Conservation (phyloP, 2,888 invertebrate species). For the Eupithecia centaureata region DNA sequence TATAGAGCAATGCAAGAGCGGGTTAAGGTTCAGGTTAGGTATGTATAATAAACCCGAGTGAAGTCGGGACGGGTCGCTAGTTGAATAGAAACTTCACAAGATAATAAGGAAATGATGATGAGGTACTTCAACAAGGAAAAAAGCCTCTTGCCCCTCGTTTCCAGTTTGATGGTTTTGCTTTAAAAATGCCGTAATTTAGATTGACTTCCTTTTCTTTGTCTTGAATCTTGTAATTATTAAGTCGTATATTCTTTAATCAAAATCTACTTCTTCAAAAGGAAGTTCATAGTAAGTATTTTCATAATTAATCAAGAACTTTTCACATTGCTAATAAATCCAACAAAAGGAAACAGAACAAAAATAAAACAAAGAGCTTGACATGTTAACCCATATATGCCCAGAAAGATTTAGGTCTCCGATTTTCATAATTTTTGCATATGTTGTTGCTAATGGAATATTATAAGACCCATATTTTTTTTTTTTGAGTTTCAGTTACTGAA, state of each 20-base stretch:
- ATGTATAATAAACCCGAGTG: too few species aligned
- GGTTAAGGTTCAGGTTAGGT: too few species aligned
- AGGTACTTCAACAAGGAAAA: not conserved
- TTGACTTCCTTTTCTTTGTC: constrained; percentile 10
- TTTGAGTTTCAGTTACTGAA: too few species aligned
- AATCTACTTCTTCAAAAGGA: not conserved
- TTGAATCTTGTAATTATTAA: constrained; percentile 1
- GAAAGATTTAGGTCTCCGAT: too few species aligned
- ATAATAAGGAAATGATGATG: constrained; percentile 6
- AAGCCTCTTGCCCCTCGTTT: not conserved
- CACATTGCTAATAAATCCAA: not conserved
- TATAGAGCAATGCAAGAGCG: too few species aligned
- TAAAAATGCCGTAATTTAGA: constrained; percentile 1
- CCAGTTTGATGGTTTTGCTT: constrained; percentile 6
- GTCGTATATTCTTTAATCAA: not conserved
- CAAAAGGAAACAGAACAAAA: not conserved
- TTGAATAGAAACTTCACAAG: not conserved
- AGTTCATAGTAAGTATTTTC: not conserved
- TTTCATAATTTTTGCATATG: too few species aligned
- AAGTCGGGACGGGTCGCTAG: too few species aligned
- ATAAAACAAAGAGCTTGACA: not conserved
- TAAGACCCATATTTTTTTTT: too few species aligned
- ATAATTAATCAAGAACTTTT: not conserved
- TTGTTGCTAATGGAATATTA: too few species aligned
- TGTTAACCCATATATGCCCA: too few species aligned